Percentiles rank a stretch among this genome's conserved stretches.
Evolutionary conservation across 2,113 vertebrate genomes (phyloP).

Genomic region (Ammospiza caudacuta): DNA sequence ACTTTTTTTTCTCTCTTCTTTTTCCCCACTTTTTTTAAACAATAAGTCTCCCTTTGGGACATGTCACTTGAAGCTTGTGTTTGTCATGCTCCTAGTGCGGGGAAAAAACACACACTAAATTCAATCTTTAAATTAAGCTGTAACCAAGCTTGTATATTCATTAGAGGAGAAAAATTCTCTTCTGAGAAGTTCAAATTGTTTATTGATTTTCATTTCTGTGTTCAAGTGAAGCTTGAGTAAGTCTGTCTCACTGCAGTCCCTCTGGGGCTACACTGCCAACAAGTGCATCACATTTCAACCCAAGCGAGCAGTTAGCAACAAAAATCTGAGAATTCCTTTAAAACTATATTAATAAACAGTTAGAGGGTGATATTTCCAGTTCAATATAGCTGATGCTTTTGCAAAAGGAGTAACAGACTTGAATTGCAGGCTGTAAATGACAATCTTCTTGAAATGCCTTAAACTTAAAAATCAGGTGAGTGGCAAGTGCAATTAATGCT

Average conservation of each 20-base stretch:
- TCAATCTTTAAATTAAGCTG: conserved; percentile 86
- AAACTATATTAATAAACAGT: conserved; percentile 78
- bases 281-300: conserved; percentile 76
- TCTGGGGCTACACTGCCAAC: conserved; percentile 76
- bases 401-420: conserved; percentile 44
- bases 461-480: conserved; percentile 13
- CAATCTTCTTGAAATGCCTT: background rate
- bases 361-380: conserved; percentile 69
- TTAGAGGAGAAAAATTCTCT: conserved; percentile 94
- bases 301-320: conserved; percentile 64
- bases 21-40: background rate
- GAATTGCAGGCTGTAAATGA: conserved; percentile 28
- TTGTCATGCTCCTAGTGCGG: conserved; percentile 78
- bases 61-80: conserved; percentile 68
- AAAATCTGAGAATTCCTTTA: conserved; percentile 77
- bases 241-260: conserved; percentile 87
- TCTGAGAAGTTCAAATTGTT: conserved; percentile 99
- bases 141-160: conserved; percentile 98
- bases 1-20: background rate
- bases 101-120: conserved; percentile 80
- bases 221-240: conserved; percentile 92
- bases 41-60: conserved; percentile 67
- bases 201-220: conserved; percentile 99
- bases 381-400: conserved; percentile 64
- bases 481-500: background rate